Evolutionary conservation across 1,140 invertebrate genomes (phyloP).

Genomic region (Diachasma alloeum): DNA sequence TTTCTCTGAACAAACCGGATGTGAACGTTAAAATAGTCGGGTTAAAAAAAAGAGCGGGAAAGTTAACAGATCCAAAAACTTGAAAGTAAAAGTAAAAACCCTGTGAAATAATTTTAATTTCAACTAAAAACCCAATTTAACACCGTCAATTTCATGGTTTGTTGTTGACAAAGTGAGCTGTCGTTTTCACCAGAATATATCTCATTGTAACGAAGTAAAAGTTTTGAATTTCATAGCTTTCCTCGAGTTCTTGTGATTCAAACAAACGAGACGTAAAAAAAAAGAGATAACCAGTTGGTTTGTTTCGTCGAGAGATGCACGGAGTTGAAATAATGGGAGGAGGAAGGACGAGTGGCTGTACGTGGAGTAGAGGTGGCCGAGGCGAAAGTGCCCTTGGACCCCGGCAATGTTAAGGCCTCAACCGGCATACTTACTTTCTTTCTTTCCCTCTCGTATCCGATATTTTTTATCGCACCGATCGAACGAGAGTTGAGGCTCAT

Average conservation of each 20-base stretch:
- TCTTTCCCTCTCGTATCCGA: slow-evolving; percentile 10
- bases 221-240: slow-evolving; percentile 20
- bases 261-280: background rate
- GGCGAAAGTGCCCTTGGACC: slow-evolving; percentile 28
- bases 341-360: background rate
- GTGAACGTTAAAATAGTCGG: background rate
- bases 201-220: slow-evolving; percentile 21
- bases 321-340: background rate
- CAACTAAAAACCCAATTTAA: background rate
- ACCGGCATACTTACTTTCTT: slow-evolving; percentile 16
- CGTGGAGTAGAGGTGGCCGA: background rate
- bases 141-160: slow-evolving; percentile 17
- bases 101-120: background rate
- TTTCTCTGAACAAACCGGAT: background rate
- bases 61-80: background rate
- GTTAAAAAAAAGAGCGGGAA: background rate
- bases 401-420: slow-evolving; percentile 23
- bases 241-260: background rate
- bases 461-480: background rate
- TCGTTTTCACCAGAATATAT: slow-evolving; percentile 17
- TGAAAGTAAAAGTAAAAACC: background rate
- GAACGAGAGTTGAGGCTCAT: background rate
- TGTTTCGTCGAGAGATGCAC: background rate
- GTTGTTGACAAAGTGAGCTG: slow-evolving; percentile 14
- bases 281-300: no score